Conservation (phyloP, 2,888 invertebrate genomes). For the Caenorhabditis uteleia region DNA sequence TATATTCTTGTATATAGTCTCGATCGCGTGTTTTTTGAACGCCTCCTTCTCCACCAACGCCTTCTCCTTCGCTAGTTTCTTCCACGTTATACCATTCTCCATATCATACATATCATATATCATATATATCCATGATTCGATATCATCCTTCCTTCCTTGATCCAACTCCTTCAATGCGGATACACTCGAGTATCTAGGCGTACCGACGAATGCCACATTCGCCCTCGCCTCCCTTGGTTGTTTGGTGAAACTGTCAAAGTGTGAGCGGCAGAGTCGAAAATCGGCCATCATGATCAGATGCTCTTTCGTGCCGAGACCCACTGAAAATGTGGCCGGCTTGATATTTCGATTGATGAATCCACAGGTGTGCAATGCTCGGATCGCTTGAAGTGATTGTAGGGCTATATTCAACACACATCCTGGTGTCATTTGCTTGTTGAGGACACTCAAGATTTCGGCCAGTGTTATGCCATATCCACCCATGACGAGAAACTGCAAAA, state of each 20-base stretch:
- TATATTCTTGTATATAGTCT: slow-evolving; percentile 10
- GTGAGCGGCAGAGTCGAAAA: slow-evolving; percentile 14
- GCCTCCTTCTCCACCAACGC: slow-evolving; percentile 23
- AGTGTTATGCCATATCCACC: neutral
- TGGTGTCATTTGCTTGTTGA: neutral
- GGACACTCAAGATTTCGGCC: neutral
- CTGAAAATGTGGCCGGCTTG: slow-evolving; percentile 17
- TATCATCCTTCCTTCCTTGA: slow-evolving; percentile 27
- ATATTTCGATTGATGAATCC: slow-evolving; percentile 28
- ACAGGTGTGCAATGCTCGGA: slow-evolving; percentile 7
- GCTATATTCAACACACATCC: neutral
- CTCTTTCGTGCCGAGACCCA: neutral
- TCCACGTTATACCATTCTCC: slow-evolving; percentile 20
- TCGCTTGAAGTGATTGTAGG: neutral
- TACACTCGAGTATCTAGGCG: slow-evolving; percentile 15
- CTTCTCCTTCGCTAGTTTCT: slow-evolving; percentile 1
- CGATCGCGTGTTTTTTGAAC: slow-evolving; percentile 11
- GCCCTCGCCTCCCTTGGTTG: slow-evolving; percentile 7
- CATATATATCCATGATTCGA: slow-evolving; percentile 39
- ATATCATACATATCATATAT: slow-evolving; percentile 25
- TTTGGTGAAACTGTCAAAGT: slow-evolving; percentile 2
- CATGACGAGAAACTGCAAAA: neutral
- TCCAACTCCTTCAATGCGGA: slow-evolving; percentile 10
- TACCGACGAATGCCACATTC: slow-evolving; percentile 14
- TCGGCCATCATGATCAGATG: slow-evolving; percentile 8